Conservation (phyloP, 2,113 vertebrate species). For the Hucho hucho region DNA sequence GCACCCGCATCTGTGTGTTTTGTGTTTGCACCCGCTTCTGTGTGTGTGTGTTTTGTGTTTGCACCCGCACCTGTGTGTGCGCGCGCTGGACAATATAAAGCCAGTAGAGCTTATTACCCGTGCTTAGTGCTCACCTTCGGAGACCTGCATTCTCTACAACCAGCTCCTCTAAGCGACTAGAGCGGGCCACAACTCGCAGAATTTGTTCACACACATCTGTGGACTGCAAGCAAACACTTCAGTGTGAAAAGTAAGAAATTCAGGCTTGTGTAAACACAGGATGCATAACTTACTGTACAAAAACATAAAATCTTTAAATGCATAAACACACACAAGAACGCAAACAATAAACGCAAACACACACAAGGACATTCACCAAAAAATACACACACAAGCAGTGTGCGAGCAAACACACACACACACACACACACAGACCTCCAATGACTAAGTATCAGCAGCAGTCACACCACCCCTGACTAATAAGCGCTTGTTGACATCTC, state of each 20-base stretch:
- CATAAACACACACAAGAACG: no score
- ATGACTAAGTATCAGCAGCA: background rate
- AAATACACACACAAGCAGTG: background rate
- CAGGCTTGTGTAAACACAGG: conserved; percentile 2
- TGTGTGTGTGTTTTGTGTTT: no score
- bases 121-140: conserved; percentile 79
- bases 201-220: conserved; percentile 93
- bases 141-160: conserved; percentile 93
- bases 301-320: no score
- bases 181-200: conserved; percentile 85
- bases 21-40: no score
- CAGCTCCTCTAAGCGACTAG: conserved; percentile 86
- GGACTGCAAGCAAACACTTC: conserved; percentile 65
- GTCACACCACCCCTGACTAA: background rate
- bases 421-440: no score
- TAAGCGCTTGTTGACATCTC: background rate
- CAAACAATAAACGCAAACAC: no score
- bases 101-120: background rate
- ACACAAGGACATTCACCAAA: background rate
- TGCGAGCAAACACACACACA: background rate
- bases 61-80: background rate
- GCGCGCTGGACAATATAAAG: background rate
- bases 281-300: background rate
- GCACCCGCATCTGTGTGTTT: no score
- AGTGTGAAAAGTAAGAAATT: background rate